phyloP scores from a whole-genome alignment of 2,888 invertebrate species.

The Anodontia alba region DNA sequence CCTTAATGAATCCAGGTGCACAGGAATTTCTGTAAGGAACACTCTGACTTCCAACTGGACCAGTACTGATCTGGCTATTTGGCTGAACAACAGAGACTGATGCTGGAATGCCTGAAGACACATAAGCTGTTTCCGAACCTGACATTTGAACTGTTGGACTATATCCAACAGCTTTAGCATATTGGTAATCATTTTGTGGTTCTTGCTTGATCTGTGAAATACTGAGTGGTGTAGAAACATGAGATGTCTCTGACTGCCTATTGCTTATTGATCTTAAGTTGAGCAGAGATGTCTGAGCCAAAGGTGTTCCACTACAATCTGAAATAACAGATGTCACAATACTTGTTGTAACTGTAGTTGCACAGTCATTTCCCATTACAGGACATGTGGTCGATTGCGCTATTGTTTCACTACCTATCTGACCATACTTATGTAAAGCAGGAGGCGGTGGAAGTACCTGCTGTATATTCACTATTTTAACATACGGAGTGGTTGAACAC shows the following conservation, averaged over 20 bases:
- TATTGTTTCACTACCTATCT: not conserved
- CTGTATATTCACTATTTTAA: too few relatives aligned
- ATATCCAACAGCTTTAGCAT: not conserved
- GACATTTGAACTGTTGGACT: not conserved
- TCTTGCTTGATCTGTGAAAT: not conserved
- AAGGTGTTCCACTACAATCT: not conserved
- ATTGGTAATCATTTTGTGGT: not conserved
- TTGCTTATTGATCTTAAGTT: not conserved
- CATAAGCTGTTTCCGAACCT: not conserved
- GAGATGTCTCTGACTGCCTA: not conserved
- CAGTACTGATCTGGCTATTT: not conserved
- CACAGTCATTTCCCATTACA: too few relatives aligned
- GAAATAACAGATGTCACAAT: not conserved
- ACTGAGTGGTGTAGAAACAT: not conserved
- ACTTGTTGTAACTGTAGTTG: too few relatives aligned
- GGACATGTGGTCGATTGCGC: not conserved
- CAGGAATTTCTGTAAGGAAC: too few relatives aligned
- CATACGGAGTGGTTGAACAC: too few relatives aligned
- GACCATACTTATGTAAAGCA: slow-evolving; percentile 5
- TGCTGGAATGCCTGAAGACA: not conserved
- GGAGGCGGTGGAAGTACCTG: not conserved
- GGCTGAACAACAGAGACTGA: not conserved
- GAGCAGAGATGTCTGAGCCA: too few relatives aligned
- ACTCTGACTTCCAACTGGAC: not conserved
- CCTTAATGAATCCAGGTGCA: not conserved